Conservation (phyloP, 2,888 invertebrate species). For the Embidobia sp. region DNA sequence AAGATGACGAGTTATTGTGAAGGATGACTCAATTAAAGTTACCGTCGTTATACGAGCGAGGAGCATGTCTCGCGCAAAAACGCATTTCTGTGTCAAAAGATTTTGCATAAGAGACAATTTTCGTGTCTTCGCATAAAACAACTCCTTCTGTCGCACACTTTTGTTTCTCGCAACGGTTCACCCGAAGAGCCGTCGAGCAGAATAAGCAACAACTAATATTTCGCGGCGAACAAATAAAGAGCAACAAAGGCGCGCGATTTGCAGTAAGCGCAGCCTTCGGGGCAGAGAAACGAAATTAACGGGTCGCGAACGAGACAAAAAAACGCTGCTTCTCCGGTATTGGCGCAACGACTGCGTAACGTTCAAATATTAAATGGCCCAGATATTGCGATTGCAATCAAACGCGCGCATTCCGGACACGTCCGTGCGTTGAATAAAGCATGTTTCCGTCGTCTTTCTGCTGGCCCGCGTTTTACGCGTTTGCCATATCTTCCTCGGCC, state of each 20-base stretch:
- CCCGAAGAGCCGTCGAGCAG: too few species aligned
- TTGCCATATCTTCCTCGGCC: conserved; percentile 13
- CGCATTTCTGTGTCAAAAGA: too few species aligned
- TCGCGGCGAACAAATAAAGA: too few species aligned
- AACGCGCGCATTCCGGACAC: conserved; percentile 41
- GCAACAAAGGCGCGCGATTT: too few species aligned
- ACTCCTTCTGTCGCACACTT: too few species aligned
- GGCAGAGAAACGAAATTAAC: neutral
- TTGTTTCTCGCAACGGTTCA: too few species aligned
- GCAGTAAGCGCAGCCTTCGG: too few species aligned
- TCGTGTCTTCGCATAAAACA: too few species aligned
- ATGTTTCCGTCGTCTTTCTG: conserved; percentile 35
- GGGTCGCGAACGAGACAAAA: conserved; percentile 22
- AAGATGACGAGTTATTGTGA: conserved; percentile 11
- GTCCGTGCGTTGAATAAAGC: conserved; percentile 54
- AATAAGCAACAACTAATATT: too few species aligned
- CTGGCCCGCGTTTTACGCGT: conserved; percentile 28
- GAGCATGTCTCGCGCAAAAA: neutral
- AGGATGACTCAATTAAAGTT: conserved; percentile 20
- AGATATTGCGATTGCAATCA: conserved; percentile 56
- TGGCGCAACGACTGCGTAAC: conserved; percentile 46
- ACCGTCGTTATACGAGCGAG: neutral
- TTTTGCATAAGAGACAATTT: too few species aligned
- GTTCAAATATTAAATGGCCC: conserved; percentile 57
- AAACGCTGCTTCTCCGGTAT: conserved; percentile 42